Evolutionary conservation across 2,888 invertebrate species (phyloP).

Genomic region (Sinotaia quadrata): DNA sequence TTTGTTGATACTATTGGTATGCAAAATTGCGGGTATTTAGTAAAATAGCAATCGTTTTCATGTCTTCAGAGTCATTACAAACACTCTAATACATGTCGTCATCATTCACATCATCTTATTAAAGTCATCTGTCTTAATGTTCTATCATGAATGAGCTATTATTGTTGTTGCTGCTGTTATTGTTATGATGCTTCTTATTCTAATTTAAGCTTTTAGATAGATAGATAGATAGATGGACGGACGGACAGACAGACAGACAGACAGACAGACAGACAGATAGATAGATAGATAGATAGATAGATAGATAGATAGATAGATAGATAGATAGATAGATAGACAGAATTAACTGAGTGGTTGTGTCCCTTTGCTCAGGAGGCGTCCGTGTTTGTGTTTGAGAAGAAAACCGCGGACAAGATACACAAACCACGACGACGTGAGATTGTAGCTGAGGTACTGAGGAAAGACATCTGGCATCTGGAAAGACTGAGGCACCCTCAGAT

Average conservation of each 20-base stretch:
- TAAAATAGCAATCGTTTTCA: too few species aligned
- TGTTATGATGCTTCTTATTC: neutral
- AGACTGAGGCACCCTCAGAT: conserved; percentile 89
- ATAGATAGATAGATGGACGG: too few species aligned
- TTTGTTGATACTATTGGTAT: too few species aligned
- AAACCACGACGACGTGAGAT: conserved; percentile 92
- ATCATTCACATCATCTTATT: neutral
- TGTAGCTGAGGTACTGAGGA: conserved; percentile 89
- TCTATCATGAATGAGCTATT: too few species aligned
- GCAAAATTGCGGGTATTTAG: too few species aligned
- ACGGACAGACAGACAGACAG: too few species aligned
- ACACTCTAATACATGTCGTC: neutral
- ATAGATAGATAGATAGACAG: conserved; percentile 1
- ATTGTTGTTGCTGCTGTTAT: too few species aligned
- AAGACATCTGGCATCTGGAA: conserved; percentile 85
- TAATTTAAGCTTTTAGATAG: too few species aligned
- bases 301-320: conserved; percentile 1
- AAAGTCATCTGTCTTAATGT: neutral
- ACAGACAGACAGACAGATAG: too few species aligned
- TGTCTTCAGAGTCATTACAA: too few species aligned
- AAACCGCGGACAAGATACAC: conserved; percentile 90
- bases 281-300: neutral
- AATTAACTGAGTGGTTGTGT: neutral
- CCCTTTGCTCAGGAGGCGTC: conserved; percentile 85
- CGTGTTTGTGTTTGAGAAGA: conserved; percentile 93